Base-by-base conservation (phyloP, 2,888 invertebrate genomes). In the Myathropa florea region DNA sequence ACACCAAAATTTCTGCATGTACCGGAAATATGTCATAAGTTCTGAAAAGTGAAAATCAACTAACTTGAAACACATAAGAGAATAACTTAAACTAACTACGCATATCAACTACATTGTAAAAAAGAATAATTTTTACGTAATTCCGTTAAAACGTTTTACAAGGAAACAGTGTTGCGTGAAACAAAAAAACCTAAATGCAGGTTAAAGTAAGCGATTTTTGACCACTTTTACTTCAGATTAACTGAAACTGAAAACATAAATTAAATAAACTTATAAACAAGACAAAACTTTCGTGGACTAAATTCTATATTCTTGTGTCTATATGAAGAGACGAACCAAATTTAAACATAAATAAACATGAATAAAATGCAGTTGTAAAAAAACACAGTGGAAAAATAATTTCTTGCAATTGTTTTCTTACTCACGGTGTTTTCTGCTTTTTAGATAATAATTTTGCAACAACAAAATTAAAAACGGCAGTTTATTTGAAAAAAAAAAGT, bases 261-360 rank as follows among this genome's bases (percentile, higher is more conserved):
- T 21, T 39, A 61, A 53, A 28, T n/a, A n/a, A n/a, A n/a, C n/a
- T n/a, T n/a, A 36, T n/a, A 70, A 9, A 30, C 23, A 61, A 67
- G 46, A 71, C 7, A 61, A 83, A 75, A 75, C 60, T 81, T 84
- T 81, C 81, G 81, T 71, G 84, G 81, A 81, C 84, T 71, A 63
- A 72, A 75, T 70, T 53, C 46, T 70, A 80, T 60, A 39, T 26
- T 65, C 46, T 46, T 23, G 33, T 57, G 57, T 18, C 63, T 57
- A 60, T 14, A 72, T 63, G 46, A 30, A 68, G 21, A 73, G 23
- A 67, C 7, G 30, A 28, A 55, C 30, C 33, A 33, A 3, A 57
- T 14, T 12, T 57, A 10, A 24, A 9, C 24, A 24, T 24, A 26
- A 12, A 57, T 10, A 57, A 18, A 46, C 9, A 18, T 46, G 18